Percentiles rank a stretch among this genome's conserved stretches.
Conservation (phyloP, 1,140 invertebrate genomes). For the Sitobion miscanthi region DNA sequence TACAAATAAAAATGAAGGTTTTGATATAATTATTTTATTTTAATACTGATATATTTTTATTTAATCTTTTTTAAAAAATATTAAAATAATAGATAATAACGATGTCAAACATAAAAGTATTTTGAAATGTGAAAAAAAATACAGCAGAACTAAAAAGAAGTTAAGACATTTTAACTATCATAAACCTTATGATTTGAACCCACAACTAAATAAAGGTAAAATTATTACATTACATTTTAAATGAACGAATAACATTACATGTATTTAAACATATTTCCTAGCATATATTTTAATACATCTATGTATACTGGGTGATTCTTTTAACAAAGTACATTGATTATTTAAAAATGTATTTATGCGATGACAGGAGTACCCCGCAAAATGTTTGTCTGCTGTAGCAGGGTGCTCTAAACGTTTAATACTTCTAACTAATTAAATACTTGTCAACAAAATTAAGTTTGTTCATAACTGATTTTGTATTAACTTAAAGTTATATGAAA, state of each 20-base stretch:
- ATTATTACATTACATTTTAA: neutral
- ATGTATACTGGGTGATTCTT: neutral
- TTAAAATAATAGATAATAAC: neutral
- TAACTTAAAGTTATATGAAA: neutral
- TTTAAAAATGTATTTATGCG: neutral
- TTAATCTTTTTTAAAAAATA: neutral
- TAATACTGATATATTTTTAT: neutral
- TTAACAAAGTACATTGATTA: neutral
- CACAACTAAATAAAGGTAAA: constrained; percentile 49
- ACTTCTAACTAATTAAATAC: neutral
- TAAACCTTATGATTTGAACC: constrained; percentile 23
- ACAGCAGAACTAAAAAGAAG: constrained; percentile 2
- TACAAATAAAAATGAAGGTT: neutral
- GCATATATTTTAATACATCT: neutral
- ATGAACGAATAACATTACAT: neutral
- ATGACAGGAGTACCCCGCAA: neutral
- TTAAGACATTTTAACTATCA: neutral
- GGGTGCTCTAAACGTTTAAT: neutral
- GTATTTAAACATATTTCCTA: neutral
- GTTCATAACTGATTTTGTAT: too few relatives aligned
- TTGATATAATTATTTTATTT: neutral
- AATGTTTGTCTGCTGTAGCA: neutral
- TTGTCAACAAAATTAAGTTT: too few relatives aligned
- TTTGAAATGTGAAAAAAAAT: neutral
- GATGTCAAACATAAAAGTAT: neutral